Base-by-base conservation (phyloP, 2,888 invertebrate genomes). In the Oscheius sp. region DNA sequence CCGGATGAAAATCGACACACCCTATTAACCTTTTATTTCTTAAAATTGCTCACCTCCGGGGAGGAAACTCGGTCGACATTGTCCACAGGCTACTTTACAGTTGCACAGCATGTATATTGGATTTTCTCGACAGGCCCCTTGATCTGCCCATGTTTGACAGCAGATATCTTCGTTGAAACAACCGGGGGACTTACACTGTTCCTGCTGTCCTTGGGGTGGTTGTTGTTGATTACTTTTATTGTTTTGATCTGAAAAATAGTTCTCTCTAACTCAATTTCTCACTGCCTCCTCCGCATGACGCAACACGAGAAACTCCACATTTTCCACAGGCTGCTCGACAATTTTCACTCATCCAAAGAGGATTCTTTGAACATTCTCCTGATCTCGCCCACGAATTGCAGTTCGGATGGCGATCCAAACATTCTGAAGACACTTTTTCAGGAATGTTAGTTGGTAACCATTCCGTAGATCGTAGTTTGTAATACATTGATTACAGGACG, bases 311-410 rank as follows among this genome's bases (percentile, higher is more conserved):
- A 14, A 30, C 28, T 2, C 66, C 76, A 49, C 82, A 82, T 26
- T 75, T 74, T 41, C 68, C 57, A 41, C 82, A 82, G 5, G 75
- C 47, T 32, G 70, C 62, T 24, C 82, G 72, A 33, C 82, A 82
- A 50, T 82, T 82, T 36, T 83, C 83, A 0, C 77, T 67, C 84
- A 84, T 84, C 81, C 83, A 84, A 6, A 73, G 49, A n/a, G 67
- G 65, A 59, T 84, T 84, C 38, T 70, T 67, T 1, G 70, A 74
- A 54, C 84, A 84, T 63, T 84, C 83, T 1, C 83, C 83, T 14
- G 71, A 54, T 0, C 57, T 33, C 1, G 74, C 30, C 84, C 84
- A 84, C 22, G 59, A 54, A 0, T 68, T 72, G 59, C 84, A 84
- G 47, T 80, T 77, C 14, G 72, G 51, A 67, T 83, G 82, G 6